Conservation (phyloP, 2,113 vertebrate species). For the Rissa tridactyla region DNA sequence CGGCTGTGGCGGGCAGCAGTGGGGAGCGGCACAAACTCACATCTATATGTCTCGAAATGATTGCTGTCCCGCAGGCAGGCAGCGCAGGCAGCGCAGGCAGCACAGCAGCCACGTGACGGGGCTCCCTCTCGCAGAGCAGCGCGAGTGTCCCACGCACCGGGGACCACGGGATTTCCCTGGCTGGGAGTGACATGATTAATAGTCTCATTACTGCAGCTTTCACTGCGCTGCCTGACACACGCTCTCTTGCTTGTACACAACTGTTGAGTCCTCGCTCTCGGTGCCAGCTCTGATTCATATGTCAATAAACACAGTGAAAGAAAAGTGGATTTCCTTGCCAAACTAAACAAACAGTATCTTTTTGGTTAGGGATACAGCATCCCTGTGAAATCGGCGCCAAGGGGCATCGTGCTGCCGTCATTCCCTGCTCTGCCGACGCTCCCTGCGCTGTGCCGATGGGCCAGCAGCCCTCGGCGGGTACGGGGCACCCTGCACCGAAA, state of each 20-base stretch:
- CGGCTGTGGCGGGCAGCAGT: fast-evolving
- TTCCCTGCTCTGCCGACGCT: fast-evolving
- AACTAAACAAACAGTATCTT: constrained; percentile 38
- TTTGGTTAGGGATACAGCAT: not conserved
- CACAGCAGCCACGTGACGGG: fast-evolving
- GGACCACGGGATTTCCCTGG: not conserved
- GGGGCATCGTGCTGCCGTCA: fast-evolving
- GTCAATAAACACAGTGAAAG: constrained; percentile 52
- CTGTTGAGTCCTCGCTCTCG: not conserved
- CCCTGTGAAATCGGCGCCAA: not conserved
- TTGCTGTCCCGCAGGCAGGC: not conserved
- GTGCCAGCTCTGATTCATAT: constrained; percentile 54
- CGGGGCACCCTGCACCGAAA: fast-evolving
- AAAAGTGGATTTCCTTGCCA: constrained; percentile 11
- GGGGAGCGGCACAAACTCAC: not conserved
- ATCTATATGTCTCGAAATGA: fast-evolving
- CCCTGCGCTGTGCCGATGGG: fast-evolving
- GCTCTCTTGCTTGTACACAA: constrained; percentile 8
- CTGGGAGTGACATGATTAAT: constrained; percentile 38
- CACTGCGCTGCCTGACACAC: constrained; percentile 27
- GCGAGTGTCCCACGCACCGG: not conserved
- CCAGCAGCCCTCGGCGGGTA: not conserved
- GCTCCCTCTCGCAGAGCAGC: not conserved
- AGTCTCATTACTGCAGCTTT: constrained; percentile 24
- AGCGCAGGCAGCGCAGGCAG: not conserved